phyloP scores from a whole-genome alignment of 2,113 vertebrate genomes.

The Tupaia tana region DNA sequence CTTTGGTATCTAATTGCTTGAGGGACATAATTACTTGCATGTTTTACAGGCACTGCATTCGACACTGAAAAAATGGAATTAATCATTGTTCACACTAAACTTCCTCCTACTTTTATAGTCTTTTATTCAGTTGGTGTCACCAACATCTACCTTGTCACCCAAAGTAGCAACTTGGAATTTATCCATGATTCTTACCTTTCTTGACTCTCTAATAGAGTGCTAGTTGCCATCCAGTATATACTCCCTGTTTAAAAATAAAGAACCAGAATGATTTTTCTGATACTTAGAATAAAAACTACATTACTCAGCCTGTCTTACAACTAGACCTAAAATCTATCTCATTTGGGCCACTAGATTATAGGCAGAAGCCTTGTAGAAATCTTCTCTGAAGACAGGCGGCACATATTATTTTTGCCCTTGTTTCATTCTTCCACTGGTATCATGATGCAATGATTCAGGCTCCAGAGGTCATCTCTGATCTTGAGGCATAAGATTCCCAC shows the following conservation, averaged over 20 bases:
- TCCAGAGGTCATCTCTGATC: neutral
- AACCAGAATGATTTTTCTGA: neutral
- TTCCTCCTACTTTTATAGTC: neutral
- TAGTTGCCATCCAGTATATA: neutral
- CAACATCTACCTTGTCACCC: neutral
- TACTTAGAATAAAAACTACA: neutral
- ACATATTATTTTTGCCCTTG: neutral
- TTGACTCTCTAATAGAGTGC: neutral
- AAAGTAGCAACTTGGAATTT: neutral
- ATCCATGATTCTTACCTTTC: neutral
- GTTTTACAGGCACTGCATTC: neutral
- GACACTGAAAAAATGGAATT: constrained; percentile 11
- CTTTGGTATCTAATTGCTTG: neutral
- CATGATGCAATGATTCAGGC: neutral
- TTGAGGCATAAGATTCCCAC: neutral
- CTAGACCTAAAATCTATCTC: neutral
- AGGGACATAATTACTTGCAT: neutral
- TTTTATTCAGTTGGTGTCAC: neutral
- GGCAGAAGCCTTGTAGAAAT: neutral
- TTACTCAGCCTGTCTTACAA: neutral
- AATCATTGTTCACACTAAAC: neutral
- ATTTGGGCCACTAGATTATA: neutral
- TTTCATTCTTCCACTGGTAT: neutral
- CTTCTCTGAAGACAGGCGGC: neutral
- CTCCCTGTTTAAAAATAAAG: neutral